Evolutionary conservation across 2,888 invertebrate species (phyloP), one percentile per base, ranked within the genome.

Genomic region (Poecilobothrus nobilitatus): DNA sequence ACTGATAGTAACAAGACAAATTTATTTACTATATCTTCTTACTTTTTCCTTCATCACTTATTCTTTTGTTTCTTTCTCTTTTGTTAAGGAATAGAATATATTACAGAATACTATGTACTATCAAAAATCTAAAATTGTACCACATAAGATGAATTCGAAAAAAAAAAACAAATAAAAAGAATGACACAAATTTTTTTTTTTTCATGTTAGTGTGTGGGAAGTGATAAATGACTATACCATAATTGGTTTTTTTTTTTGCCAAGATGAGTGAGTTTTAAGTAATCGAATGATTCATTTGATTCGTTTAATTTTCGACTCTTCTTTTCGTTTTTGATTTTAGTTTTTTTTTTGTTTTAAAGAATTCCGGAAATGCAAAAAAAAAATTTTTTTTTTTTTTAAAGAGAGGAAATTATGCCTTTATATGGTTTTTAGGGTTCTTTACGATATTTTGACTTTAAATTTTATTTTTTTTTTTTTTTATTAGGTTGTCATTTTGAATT

Each of bases 231-330:
- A 53, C 18, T 53, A 53, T 18, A 53, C 53, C 53, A 53, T 53
- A 53, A 53, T 53, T 53, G 53, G 53, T 53, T 53, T 53, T 27
- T 2, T 27, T 27, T 27, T 53, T 53, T 53, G n/a, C 53, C 53
- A 53, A 53, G 53, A 53, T 53, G 53, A 53, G 18, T 53, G 53
- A 18, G n/a, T 53, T 41, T 53, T 18, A 53, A 53, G 53, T 53
- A 53, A 53, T 53, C 53, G 53, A 53, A 53, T 53, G 53, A 53
- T 53, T 53, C 53, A 53, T 53, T 53, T 53, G 53, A 53, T 53
- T 53, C 53, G 15, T 18, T 53, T 53, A 53, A 53, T 53, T 53
- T 53, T 41, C 6, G 6, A 53, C 15, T 53, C 18, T 18, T 53
- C 18, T 53, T 53, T 1, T 53, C 2, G 7, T 53, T 18, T 12